Evolutionary conservation across 1,140 invertebrate species (phyloP).

Genomic region (Drosophila novamexicana): DNA sequence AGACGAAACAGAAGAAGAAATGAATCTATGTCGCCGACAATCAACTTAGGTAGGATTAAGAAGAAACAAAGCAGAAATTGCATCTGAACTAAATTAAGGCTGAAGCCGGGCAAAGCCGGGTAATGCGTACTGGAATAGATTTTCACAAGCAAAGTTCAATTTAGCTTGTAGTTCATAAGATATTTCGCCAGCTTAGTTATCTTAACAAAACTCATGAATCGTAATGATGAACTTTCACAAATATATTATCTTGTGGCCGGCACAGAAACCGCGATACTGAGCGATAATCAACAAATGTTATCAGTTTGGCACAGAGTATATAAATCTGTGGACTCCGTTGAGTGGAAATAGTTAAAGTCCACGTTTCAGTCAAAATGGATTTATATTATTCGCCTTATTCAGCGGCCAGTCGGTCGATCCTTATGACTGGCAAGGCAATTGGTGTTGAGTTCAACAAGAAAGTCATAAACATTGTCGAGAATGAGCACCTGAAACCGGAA

Average conservation of each 20-base stretch:
- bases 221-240: constrained; percentile 30
- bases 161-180: not conserved
- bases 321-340: not conserved
- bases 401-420: constrained; percentile 83
- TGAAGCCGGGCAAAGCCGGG: too few species aligned
- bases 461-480: constrained; percentile 86
- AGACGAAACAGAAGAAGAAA: too few species aligned
- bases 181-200: not conserved
- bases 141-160: not conserved
- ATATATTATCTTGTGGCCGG: constrained; percentile 1
- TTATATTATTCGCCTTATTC: constrained; percentile 45
- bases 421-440: constrained; percentile 83
- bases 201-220: not conserved
- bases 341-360: not conserved
- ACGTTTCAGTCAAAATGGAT: constrained; percentile 34
- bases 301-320: constrained; percentile 19
- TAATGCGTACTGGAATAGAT: too few species aligned
- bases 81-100: too few species aligned
- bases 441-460: constrained; percentile 83
- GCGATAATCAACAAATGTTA: constrained; percentile 4
- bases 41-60: too few species aligned
- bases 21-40: too few species aligned
- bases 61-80: too few species aligned
- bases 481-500: constrained; percentile 88
- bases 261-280: not conserved